These are phyloP conservation scores for Lycocerus yunnanus DNA, from an alignment of 2,888 invertebrate genomes.

Conservation along the genomic window DNA sequence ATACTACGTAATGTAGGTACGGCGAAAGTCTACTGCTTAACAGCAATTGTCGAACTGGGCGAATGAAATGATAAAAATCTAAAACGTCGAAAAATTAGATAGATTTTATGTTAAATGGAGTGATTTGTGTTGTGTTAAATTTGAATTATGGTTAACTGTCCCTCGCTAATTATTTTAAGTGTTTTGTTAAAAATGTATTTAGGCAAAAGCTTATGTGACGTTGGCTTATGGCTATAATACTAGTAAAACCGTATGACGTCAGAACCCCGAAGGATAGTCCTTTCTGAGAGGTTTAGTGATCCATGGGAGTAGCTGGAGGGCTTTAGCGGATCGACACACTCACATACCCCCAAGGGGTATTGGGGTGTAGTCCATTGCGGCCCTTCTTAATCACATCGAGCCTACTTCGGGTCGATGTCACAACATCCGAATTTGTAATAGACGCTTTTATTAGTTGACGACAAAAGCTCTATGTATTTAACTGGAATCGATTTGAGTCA, in stretches of 20 bases:
- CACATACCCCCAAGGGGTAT: conserved; percentile 18
- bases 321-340: conserved; percentile 27
- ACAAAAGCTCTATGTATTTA: conserved; percentile 11
- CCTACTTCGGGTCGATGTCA: conserved; percentile 23
- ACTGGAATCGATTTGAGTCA: neutral
- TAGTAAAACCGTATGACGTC: conserved; percentile 20
- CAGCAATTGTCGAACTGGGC: neutral
- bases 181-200: neutral
- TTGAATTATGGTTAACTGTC: neutral
- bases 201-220: neutral
- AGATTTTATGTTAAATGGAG: neutral
- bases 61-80: no score
- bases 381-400: conserved; percentile 31
- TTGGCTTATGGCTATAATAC: conserved; percentile 12
- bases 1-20: no score
- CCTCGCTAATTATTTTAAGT: neutral
- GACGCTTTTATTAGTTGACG: conserved; percentile 20
- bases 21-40: neutral
- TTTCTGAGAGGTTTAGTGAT: conserved; percentile 17
- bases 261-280: conserved; percentile 11
- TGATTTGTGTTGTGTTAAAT: neutral
- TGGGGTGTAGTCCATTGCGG: conserved; percentile 27
- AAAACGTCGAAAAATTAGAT: neutral
- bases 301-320: conserved; percentile 18
- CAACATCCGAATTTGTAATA: conserved; percentile 26